Conservation (phyloP, 2,888 invertebrate genomes). For the Drosophila pseudotalamancana region DNA sequence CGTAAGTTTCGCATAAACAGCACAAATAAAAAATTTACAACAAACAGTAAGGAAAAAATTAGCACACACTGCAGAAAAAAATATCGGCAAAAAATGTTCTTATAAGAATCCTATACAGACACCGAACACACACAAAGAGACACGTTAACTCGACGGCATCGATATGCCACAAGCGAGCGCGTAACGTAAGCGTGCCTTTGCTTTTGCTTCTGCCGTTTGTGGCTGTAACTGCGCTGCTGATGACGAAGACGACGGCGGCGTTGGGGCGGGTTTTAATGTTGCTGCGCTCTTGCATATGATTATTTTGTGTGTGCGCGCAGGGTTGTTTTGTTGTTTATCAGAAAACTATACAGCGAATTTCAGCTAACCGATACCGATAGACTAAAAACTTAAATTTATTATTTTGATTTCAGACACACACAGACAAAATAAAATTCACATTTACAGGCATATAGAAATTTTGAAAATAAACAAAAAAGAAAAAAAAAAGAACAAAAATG, state of each 20-base stretch:
- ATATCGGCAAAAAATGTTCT: constrained; percentile 30
- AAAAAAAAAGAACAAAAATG: background rate
- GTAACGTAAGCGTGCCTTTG: constrained; percentile 60
- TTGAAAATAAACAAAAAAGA: background rate
- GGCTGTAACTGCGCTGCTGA: constrained; percentile 30
- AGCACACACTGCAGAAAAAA: constrained; percentile 15
- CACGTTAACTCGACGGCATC: constrained; percentile 54
- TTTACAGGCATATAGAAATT: constrained; percentile 3
- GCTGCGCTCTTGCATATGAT: constrained; percentile 60
- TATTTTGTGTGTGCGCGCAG: constrained; percentile 45
- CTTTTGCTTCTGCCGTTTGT: constrained; percentile 35
- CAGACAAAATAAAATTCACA: constrained; percentile 20
- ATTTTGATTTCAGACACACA: constrained; percentile 37
- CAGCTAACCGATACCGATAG: constrained; percentile 50
- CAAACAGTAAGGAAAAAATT: constrained; percentile 1
- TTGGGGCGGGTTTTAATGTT: constrained; percentile 59
- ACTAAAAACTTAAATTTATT: constrained; percentile 32
- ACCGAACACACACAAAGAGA: constrained; percentile 19
- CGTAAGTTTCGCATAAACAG: constrained; percentile 35
- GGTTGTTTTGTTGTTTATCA: constrained; percentile 58
- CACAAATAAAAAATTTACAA: constrained; percentile 10
- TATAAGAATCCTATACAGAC: constrained; percentile 43
- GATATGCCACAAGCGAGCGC: constrained; percentile 39
- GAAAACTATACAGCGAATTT: constrained; percentile 46
- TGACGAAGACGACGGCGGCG: constrained; percentile 38